These are phyloP conservation scores for Naso thynnoides DNA, from an alignment of 2,797 vertebrate species.

Conservation along the genomic window DNA sequence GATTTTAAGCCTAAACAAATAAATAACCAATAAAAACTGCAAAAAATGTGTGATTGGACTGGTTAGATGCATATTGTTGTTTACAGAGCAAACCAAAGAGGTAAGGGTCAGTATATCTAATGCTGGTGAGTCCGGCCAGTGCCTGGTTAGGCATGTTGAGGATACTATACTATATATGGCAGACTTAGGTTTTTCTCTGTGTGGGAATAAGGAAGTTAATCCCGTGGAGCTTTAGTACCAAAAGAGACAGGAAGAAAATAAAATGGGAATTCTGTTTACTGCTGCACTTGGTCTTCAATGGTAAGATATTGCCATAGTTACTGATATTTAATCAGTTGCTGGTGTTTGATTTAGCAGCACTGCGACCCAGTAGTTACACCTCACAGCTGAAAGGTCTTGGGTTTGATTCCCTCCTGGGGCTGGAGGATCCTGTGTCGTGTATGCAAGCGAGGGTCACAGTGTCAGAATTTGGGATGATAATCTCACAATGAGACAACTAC, in stretches of 20 bases:
- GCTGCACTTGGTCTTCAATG: neutral
- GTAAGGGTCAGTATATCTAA: neutral
- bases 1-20: too few relatives aligned
- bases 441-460: too few relatives aligned
- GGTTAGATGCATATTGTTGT: neutral
- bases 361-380: too few relatives aligned
- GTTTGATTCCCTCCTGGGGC: too few relatives aligned
- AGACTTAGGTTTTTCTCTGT: neutral
- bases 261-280: neutral
- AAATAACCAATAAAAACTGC: constrained; percentile 10
- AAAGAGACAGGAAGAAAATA: neutral
- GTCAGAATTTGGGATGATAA: too few relatives aligned
- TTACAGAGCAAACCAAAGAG: neutral
- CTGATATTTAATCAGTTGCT: neutral
- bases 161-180: neutral
- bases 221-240: too few relatives aligned
- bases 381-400: too few relatives aligned
- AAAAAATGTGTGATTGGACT: neutral
- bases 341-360: neutral
- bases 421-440: too few relatives aligned
- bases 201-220: neutral
- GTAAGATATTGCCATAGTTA: neutral
- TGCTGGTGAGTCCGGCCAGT: neutral
- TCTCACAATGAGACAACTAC: too few relatives aligned
- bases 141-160: neutral